Base-by-base conservation (phyloP, 2,888 invertebrate species). In the Eucriotettix oculatus region DNA sequence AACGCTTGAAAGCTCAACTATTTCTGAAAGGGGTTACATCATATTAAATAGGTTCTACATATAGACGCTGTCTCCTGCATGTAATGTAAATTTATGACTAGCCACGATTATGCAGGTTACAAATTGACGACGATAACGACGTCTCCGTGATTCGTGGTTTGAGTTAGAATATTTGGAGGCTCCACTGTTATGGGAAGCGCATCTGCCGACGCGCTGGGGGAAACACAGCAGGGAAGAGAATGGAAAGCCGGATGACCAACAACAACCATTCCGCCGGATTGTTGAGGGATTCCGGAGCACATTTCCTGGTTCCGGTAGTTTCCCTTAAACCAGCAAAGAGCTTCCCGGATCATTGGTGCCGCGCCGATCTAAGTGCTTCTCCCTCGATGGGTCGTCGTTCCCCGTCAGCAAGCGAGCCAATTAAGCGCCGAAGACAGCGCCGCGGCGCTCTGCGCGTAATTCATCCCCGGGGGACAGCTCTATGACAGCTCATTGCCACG, bases 261-360 rank as follows among this genome's bases (percentile, higher is more conserved):
- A 63, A 63, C 60, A 63, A 57, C 63, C 59, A 61, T 62, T 60
- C 60, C 60, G 60, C 56, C 57, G 60, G 62, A 61, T 62, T 59
- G 60, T 62, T 59, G 60, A 60, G 57, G 60, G 63, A 69, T 73
- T 74, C 74, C 74, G 74, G 71, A 70, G 69, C 74, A 74, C 74
- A 74, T 74, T 74, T 74, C 74, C 74, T 70, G 70, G 70, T 74
- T 74, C 74, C 74, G 74, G 68, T 68, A 58, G 60, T 54, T 62
- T 43, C 60, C 61, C 69, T 61, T 63, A 55, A 59, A 63, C 61
- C 63, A 61, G 59, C 59, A 63, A 58, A 62, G 59, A 61, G 60
- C 63, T 63, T 63, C 67, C 70, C 72, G 73, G 71, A 72, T 73
- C 71, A 63, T 63, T 61, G 61, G 59, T 43, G 52, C 29, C n/a